Base-by-base conservation (phyloP, 2,888 invertebrate genomes). In the Hydropsyche betteni region DNA sequence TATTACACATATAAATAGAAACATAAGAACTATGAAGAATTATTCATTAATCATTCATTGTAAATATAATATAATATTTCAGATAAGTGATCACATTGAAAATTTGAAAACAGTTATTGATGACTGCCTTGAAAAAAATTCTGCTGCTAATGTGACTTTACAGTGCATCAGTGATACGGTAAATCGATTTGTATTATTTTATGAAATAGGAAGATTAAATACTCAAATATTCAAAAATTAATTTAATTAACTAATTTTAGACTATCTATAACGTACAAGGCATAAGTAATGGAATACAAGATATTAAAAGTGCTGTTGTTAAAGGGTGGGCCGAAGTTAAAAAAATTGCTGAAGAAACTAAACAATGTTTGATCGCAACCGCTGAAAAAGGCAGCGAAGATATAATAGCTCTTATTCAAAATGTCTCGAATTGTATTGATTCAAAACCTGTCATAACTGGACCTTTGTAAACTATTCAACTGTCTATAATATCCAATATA, bases 111-210 rank as follows among this genome's bases (percentile, higher is more conserved):
- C 36, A 36, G 34, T 64, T 33, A 36, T 64, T 33, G 36, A 36
- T 34, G 12, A 12, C 6, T 64, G 64, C 36, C 12, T 34, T 10
- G 36, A 64, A 33, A 10, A 64, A 36, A 24, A 34, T 7, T 1
- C 3, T n/a, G 34, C 10, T 64, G 8, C 64, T 64, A 36, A 34
- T 12, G 64, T 34, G 34, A 64, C 34, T 12, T 64, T 64, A 34
- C 33, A 12, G 12, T 64, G 64, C 64, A 64, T 64, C 34, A 33
- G 7, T 34, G n/a, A 64, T 64, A n/a, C 7, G 3, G 64, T 64
- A 64, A 64, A 64, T 12, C 44, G 44, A 44, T 10, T 2, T 4
- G 6, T 44, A 44, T 44, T 44, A 8, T 24, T 24, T 24, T 24
- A 24, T 24, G 24, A 24, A 24, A 24, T 24, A 24, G 2, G 1